phyloP scores from a whole-genome alignment of 2,888 invertebrate species.

The Aricia artaxerxes region DNA sequence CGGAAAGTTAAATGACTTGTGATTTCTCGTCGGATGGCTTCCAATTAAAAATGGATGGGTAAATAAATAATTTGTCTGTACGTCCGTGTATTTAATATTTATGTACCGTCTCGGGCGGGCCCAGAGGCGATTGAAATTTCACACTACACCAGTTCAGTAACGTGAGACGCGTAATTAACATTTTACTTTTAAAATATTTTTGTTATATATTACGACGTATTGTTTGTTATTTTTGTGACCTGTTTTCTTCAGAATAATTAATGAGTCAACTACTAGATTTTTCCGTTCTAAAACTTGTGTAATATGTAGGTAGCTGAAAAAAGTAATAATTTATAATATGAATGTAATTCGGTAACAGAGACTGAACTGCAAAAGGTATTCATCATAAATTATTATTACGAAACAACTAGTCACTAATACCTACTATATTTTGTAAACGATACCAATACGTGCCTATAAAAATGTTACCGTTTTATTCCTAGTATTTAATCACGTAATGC shows the following conservation, averaged over 20 bases:
- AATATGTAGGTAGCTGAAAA: background rate
- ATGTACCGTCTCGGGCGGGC: background rate
- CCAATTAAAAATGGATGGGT: background rate
- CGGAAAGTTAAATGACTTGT: background rate
- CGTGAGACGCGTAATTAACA: background rate
- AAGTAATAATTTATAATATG: background rate
- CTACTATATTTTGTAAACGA: too few species aligned
- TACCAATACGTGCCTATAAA: background rate
- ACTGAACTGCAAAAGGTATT: too few species aligned
- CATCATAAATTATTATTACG: too few species aligned
- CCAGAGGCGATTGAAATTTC: slow-evolving; percentile 6
- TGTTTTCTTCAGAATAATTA: background rate
- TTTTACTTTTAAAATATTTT: background rate
- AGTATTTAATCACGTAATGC: background rate
- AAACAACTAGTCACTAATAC: too few species aligned
- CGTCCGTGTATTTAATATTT: background rate
- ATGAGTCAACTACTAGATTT: background rate
- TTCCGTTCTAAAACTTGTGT: background rate
- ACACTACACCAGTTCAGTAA: background rate
- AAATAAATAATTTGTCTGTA: background rate
- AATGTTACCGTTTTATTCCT: background rate
- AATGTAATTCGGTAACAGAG: background rate
- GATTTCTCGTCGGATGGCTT: background rate
- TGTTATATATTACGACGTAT: background rate
- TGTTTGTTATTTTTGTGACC: background rate